Percentiles rank a stretch among this genome's conserved stretches.
phyloP scores from a whole-genome alignment of 1,140 invertebrate species.

The Cherax destructor region DNA sequence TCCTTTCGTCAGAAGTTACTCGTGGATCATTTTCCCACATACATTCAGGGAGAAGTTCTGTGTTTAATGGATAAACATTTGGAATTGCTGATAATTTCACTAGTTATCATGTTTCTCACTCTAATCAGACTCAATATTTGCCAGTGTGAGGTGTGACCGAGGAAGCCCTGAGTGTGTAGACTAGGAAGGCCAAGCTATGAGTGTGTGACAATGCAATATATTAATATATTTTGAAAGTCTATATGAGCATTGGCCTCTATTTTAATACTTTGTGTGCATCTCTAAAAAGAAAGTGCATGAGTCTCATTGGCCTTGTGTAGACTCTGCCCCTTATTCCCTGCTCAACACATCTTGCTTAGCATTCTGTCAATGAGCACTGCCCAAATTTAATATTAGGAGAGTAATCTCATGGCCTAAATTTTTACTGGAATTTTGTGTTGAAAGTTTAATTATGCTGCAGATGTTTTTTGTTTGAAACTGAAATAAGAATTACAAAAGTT shows the following conservation, averaged over 20 bases:
- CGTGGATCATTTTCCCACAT: conserved; percentile 4
- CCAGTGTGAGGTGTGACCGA: conserved; percentile 70
- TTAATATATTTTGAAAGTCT: conserved; percentile 66
- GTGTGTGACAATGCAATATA: conserved; percentile 67
- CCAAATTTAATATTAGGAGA: conserved; percentile 45
- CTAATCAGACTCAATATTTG: conserved; percentile 67
- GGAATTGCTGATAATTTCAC: conserved; percentile 40
- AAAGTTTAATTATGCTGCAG: conserved; percentile 26
- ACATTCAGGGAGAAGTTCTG: not conserved
- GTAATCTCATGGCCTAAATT: conserved; percentile 19
- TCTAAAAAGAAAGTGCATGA: conserved; percentile 62
- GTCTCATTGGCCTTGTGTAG: conserved; percentile 67
- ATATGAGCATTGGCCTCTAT: conserved; percentile 68
- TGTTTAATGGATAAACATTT: not conserved
- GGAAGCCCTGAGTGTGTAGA: conserved; percentile 69
- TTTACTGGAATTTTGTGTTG: conserved; percentile 33
- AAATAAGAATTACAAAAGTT: not conserved
- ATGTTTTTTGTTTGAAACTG: conserved; percentile 27
- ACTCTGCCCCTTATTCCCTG: conserved; percentile 63
- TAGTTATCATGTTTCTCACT: conserved; percentile 62
- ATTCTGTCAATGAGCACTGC: conserved; percentile 65
- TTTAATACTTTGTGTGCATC: conserved; percentile 65
- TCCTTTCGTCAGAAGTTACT: not conserved
- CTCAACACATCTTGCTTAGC: conserved; percentile 61
- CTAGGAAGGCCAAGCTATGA: conserved; percentile 68